Base-by-base conservation (phyloP, 2,888 invertebrate species). In the Theristus sp. region DNA sequence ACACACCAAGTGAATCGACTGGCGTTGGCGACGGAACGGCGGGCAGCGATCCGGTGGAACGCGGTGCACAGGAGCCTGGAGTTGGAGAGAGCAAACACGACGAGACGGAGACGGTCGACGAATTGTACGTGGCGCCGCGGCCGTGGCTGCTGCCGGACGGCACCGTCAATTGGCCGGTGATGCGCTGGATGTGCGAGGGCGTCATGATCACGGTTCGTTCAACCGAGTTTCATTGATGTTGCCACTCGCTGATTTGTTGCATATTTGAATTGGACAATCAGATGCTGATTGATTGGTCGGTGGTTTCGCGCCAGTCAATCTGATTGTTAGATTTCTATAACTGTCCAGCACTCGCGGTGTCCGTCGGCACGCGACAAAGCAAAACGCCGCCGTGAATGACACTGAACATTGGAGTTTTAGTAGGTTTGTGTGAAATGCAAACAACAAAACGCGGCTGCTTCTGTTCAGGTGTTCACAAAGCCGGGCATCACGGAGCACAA, bases 71-170 rank as follows among this genome's bases (percentile, higher is more conserved):
- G 10, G 38, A 38, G 6, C 17, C 38, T 17, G n/a, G n/a, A n/a
- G n/a, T n/a, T n/a, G n/a, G n/a, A n/a, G n/a, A n/a, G n/a, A 38
- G 10, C 38, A 38, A 38, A 38, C 38, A 52, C n/a, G 10, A 52
- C 25, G n/a, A n/a, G n/a, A n/a, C n/a, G n/a, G n/a, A n/a, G n/a
- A n/a, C n/a, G n/a, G n/a, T n/a, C n/a, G 27, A 25, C 24, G 54
- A 54, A 54, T 6, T 54, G 26, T 64, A 69, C 20, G 68, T 75
- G 49, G 59, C 72, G 1, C 73, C 76, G 10, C 78, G 81, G 62
- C 85, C 86, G 0, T 87, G 87, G 87, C 81, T 84, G 60, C 80
- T 83, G 63, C 80, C 86, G 1, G 84, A 86, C 74, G 86, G 86
- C 1, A 78, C 80, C 0, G 69, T 87, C 17, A 85, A 86, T 74